Conservation (phyloP, 2,888 invertebrate genomes). For the Aleiodes leptofemur region DNA sequence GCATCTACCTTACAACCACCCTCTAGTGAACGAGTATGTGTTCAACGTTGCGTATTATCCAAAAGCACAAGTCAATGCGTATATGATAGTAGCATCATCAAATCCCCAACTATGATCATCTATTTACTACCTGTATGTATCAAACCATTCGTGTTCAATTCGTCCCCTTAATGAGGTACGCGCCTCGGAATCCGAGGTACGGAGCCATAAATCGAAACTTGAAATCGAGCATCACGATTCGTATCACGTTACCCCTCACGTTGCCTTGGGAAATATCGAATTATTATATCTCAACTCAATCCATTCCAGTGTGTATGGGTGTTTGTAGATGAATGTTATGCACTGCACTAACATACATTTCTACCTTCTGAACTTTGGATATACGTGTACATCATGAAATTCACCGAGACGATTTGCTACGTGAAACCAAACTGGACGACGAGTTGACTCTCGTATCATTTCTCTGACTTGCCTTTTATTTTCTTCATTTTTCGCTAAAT, state of each 20-base stretch:
- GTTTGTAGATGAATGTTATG: constrained; percentile 32
- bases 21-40: background rate
- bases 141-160: constrained; percentile 26
- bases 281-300: constrained; percentile 49
- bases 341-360: background rate
- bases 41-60: constrained; percentile 21
- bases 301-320: constrained; percentile 19
- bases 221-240: constrained; percentile 49
- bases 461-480: background rate
- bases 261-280: constrained; percentile 49
- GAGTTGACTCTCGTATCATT: constrained; percentile 19
- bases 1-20: too few species aligned
- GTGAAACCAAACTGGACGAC: constrained; percentile 22
- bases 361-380: background rate
- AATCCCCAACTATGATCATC: background rate
- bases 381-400: constrained; percentile 43
- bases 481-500: background rate
- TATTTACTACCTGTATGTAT: background rate
- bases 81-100: constrained; percentile 18
- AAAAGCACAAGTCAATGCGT: constrained; percentile 10
- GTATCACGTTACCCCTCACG: constrained; percentile 47
- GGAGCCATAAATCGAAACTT: constrained; percentile 49
- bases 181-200: constrained; percentile 45
- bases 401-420: constrained; percentile 27
- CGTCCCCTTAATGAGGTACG: constrained; percentile 47